Conservation (phyloP, 2,888 invertebrate genomes). For the Parnassius apollo region DNA sequence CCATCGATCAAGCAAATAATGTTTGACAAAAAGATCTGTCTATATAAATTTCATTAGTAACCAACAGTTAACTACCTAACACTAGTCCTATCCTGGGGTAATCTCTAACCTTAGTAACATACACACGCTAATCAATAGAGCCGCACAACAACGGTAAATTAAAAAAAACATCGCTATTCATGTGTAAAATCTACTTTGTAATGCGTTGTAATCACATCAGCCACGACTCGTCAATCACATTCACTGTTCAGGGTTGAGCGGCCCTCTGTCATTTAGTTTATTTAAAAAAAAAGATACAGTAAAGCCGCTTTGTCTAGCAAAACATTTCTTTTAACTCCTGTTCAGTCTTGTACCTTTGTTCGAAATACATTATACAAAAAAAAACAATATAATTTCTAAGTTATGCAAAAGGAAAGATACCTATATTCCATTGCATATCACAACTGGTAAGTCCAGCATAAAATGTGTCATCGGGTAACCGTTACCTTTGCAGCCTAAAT, state of each 20-base stretch:
- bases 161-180: constrained; percentile 33
- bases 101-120: neutral
- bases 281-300: constrained; percentile 19
- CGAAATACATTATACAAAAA: neutral
- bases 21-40: neutral
- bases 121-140: neutral
- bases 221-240: constrained; percentile 25
- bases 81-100: neutral
- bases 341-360: neutral
- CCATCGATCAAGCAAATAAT: no score
- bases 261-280: constrained; percentile 10
- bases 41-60: neutral
- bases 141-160: constrained; percentile 28
- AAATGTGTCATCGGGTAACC: no score
- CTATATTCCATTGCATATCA: neutral
- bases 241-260: constrained; percentile 32
- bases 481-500: no score
- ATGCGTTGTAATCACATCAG: constrained; percentile 36
- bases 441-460: no score
- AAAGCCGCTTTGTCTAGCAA: constrained; percentile 26
- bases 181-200: constrained; percentile 44
- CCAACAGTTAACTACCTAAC: no score
- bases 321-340: constrained; percentile 2
- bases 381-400: no score
- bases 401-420: no score